Percentiles rank a stretch among this genome's conserved stretches.
Evolutionary conservation across 2,113 vertebrate species (phyloP).

Genomic region (Galbula dea): DNA sequence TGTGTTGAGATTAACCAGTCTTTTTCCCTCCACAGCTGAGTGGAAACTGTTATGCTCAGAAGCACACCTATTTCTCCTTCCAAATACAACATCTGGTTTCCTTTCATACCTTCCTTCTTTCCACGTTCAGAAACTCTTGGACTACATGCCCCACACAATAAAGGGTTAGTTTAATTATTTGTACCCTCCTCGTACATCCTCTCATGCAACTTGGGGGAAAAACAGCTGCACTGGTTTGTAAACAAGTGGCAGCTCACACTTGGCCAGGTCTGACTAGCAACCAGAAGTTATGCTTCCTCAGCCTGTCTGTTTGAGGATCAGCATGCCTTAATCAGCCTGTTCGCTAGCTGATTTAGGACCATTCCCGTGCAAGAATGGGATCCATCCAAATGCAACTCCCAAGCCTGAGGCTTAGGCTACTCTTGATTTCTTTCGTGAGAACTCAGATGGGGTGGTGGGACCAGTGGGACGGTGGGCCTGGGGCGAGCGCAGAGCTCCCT

Average conservation of each 20-base stretch:
- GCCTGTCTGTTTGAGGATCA: not conserved
- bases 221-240: too few species aligned
- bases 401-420: not conserved
- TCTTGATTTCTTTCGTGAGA: not conserved
- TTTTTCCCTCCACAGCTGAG: not conserved
- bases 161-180: not conserved
- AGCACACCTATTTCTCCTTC: not conserved
- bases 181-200: not conserved
- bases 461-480: too few species aligned
- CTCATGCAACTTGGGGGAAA: not conserved
- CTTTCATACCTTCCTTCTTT: not conserved
- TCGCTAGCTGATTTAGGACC: not conserved
- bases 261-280: not conserved
- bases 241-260: rapidly evolving
- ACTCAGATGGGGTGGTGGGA: not conserved
- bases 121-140: not conserved
- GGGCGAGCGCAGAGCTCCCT: too few species aligned
- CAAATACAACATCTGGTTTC: not conserved
- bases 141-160: rapidly evolving
- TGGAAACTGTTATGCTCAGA: not conserved
- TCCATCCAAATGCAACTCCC: not conserved
- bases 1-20: not conserved
- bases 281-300: rapidly evolving
- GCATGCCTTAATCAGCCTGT: not conserved
- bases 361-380: not conserved